phyloP scores from a whole-genome alignment of 1,140 invertebrate genomes.

The Notospermus geniculatus region DNA sequence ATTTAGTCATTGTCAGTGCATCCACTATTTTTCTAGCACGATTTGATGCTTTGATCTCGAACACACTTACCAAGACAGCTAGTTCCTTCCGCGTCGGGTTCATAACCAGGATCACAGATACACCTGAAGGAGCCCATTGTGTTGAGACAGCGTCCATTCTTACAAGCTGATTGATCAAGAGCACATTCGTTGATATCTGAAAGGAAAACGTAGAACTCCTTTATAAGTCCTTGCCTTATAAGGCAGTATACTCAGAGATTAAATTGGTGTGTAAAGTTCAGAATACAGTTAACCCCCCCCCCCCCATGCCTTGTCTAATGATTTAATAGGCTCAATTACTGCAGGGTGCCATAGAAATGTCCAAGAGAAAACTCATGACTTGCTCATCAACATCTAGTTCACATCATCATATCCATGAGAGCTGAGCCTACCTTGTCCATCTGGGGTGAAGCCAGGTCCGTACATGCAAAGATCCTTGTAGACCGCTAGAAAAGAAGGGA shows the following conservation, averaged over 20 bases:
- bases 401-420: not conserved
- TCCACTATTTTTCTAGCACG: too few relatives aligned
- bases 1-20: too few relatives aligned
- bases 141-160: conserved; percentile 51
- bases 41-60: too few relatives aligned
- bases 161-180: conserved; percentile 55
- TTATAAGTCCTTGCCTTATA: conserved; percentile 15
- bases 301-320: too few relatives aligned
- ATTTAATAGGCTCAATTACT: too few relatives aligned
- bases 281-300: too few relatives aligned
- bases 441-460: conserved; percentile 67
- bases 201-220: conserved; percentile 16
- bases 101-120: conserved; percentile 56
- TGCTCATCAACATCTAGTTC: too few relatives aligned
- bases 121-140: conserved; percentile 53
- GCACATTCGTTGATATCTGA: conserved; percentile 61
- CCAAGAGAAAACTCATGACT: too few relatives aligned
- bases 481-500: conserved; percentile 55
- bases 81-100: conserved; percentile 41
- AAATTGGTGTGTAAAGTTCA: too few relatives aligned
- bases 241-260: too few relatives aligned
- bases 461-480: conserved; percentile 75
- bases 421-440: conserved; percentile 64
- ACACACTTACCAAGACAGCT: conserved; percentile 70
- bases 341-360: too few relatives aligned